Evolutionary conservation across 1,140 invertebrate species (phyloP), one percentile per base, ranked within the genome.

Genomic region (Lanistes nyassanus): DNA sequence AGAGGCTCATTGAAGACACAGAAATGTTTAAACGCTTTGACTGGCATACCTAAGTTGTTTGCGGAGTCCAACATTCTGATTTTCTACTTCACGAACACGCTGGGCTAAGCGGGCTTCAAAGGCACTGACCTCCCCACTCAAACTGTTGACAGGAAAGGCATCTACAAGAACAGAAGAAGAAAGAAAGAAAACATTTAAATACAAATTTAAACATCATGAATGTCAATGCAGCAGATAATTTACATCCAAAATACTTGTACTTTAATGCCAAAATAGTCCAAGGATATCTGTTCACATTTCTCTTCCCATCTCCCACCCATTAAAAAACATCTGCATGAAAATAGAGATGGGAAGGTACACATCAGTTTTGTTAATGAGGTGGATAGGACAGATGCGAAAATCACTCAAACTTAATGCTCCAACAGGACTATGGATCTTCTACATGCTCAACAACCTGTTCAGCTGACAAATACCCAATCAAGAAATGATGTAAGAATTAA

Each of bases 21-120:
- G 58, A 31, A 26, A 31, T 60, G 23, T 60, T n/a, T 11, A 31
- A 5, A 58, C 29, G n/a, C 56, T 11, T 5, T 11, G 23, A 23
- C n/a, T 26, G 11, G 29, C 51, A 66, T 79, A 88, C 85, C 87
- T 89, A 3, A 92, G 84, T 78, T 92, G 91, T 62, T 88, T 85
- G 37, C 89, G 83, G 6, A 92, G 83, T 21, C 91, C 76, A 73
- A 90, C 87, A 75, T 92, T 91, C 79, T 92, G 90, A 80, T 91
- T 90, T 80, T 92, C 91, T 80, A 91, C 89, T 74, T 91, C 91
- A 71, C 88, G 85, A 4, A 92, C 86, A 72, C 90, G 79, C 55
- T 91, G 89, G 0, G 90, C 90, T 37, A 92, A 81, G 75, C 88
- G 87, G 21, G 89, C 86, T 78, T 91, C 91, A 23, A 90, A 81